Evolutionary conservation across 1,140 invertebrate species (phyloP).

Genomic region (Ceratosolen fusciceps): DNA sequence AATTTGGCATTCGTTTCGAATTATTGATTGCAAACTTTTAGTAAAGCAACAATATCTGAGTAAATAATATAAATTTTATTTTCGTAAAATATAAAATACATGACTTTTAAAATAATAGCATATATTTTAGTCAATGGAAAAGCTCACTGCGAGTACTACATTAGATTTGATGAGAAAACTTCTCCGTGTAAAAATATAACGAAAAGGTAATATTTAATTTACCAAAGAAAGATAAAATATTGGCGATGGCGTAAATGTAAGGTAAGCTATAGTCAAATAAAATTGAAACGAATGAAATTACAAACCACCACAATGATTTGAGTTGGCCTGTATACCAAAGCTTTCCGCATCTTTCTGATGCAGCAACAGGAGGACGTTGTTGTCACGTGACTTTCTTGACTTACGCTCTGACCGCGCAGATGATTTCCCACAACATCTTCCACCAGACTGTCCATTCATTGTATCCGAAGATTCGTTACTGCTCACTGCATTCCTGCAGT

Average conservation of each 20-base stretch:
- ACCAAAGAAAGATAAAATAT: too few relatives aligned
- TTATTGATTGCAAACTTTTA: too few relatives aligned
- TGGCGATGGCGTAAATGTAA: background rate
- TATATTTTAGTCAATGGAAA: too few relatives aligned
- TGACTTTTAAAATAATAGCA: too few relatives aligned
- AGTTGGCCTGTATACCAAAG: slow-evolving; percentile 34
- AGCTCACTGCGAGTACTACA: too few relatives aligned
- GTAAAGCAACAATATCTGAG: too few relatives aligned
- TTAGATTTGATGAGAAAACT: too few relatives aligned
- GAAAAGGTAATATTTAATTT: too few relatives aligned
- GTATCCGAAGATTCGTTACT: slow-evolving; percentile 1
- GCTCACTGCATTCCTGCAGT: background rate
- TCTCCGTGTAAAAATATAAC: too few relatives aligned
- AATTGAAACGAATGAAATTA: background rate
- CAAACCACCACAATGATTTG: slow-evolving; percentile 25
- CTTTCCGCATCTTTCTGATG: slow-evolving; percentile 52
- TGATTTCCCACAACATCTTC: slow-evolving; percentile 23
- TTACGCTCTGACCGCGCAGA: slow-evolving; percentile 38
- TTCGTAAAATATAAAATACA: too few relatives aligned
- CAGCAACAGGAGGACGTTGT: slow-evolving; percentile 51
- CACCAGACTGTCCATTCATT: background rate
- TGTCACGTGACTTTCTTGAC: slow-evolving; percentile 41
- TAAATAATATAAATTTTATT: too few relatives aligned
- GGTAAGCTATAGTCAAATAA: background rate
- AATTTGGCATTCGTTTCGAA: too few relatives aligned